Evolutionary conservation across 1,140 invertebrate species (phyloP).

Genomic region (Orussus abietinus): DNA sequence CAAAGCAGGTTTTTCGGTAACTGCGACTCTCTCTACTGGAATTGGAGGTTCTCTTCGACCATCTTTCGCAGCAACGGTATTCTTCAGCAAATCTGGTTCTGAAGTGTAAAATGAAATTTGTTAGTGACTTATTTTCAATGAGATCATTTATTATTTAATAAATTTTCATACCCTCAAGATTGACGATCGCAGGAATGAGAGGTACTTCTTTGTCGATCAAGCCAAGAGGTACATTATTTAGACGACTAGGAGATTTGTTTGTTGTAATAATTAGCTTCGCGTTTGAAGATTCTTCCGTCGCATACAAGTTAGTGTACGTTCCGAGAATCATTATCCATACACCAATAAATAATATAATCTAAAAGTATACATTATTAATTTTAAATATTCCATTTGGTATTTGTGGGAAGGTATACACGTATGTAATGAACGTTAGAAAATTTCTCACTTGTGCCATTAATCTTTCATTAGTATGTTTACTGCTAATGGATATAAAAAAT

Average conservation of each 20-base stretch:
- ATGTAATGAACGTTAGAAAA: no score
- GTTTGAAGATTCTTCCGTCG: conserved; percentile 60
- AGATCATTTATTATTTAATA: conserved; percentile 1
- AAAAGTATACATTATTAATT: conserved; percentile 32
- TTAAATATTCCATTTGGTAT: no score
- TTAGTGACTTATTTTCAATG: not conserved
- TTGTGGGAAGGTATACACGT: no score
- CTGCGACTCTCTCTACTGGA: conserved; percentile 45
- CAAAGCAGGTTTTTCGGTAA: conserved; percentile 21
- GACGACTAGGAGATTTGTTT: conserved; percentile 35
- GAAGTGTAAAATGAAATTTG: conserved; percentile 3
- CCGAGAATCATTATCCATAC: conserved; percentile 79
- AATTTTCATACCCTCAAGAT: conserved; percentile 26
- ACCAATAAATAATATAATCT: conserved; percentile 72
- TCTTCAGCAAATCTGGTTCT: no score
- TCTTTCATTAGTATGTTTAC: conserved; percentile 71
- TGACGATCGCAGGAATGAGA: conserved; percentile 27
- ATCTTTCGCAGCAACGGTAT: conserved; percentile 21
- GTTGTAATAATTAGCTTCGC: conserved; percentile 25
- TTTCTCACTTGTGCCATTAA: conserved; percentile 62
- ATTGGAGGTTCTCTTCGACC: conserved; percentile 54
- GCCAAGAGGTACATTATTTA: conserved; percentile 44
- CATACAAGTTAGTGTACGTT: conserved; percentile 80
- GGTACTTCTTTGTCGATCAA: conserved; percentile 30
- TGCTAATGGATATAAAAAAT: conserved; percentile 68